Conservation (phyloP, 2,797 vertebrate species). For the Ctenopoma kingsleyae region DNA sequence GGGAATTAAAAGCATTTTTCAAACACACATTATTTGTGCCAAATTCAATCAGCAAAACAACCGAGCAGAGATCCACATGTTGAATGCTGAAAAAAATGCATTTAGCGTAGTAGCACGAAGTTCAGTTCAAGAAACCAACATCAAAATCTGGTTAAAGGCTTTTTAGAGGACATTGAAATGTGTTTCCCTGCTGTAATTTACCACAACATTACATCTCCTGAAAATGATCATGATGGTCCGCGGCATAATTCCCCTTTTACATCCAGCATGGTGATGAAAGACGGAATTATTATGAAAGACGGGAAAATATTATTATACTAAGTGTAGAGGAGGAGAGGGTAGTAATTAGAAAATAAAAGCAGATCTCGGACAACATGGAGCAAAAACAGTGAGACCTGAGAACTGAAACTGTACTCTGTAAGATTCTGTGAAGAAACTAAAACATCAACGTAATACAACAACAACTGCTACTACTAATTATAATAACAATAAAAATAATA, state of each 20-base stretch:
- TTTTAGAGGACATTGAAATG: conserved; percentile 40
- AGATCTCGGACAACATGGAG: neutral
- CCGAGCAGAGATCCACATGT: conserved; percentile 17
- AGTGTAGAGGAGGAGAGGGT: neutral
- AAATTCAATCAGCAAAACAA: conserved; percentile 29
- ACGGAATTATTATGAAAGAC: neutral
- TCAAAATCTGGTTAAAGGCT: conserved; percentile 34
- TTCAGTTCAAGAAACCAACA: conserved; percentile 25
- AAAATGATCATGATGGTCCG: conserved; percentile 30
- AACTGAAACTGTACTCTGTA: neutral
- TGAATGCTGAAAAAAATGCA: conserved; percentile 43
- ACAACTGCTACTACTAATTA: no score
- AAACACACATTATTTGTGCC: conserved; percentile 39
- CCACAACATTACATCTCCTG: conserved; percentile 31
- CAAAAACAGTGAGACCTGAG: neutral
- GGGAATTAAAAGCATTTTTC: conserved; percentile 29
- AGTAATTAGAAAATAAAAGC: conserved; percentile 19
- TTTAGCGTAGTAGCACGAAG: conserved; percentile 34
- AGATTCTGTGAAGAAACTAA: no score
- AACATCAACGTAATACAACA: neutral
- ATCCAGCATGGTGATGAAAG: conserved; percentile 39
- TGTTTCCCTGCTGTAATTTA: conserved; percentile 40
- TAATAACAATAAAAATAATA: no score
- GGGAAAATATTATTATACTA: no score
- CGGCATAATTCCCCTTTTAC: conserved; percentile 39